Percentiles rank a stretch among this genome's conserved stretches.
These are phyloP conservation scores for Ochotona princeps DNA, from an alignment of 2,113 vertebrate genomes.

Conservation along the genomic window DNA sequence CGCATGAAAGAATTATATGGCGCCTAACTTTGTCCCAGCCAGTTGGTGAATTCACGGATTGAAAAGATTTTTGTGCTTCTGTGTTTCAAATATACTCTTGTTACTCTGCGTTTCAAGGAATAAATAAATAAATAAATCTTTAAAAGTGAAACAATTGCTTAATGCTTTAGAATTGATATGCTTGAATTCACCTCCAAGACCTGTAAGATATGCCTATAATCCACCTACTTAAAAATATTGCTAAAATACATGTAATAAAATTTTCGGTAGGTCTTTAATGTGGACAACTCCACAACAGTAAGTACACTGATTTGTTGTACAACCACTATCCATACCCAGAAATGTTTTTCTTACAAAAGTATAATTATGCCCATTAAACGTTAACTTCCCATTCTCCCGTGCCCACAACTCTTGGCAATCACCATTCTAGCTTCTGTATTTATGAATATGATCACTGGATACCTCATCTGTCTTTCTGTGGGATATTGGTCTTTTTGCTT, in stretches of 20 bases:
- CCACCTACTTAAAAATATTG: neutral
- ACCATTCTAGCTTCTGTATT: neutral
- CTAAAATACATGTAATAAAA: neutral
- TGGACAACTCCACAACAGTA: neutral
- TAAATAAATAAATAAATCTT: no score
- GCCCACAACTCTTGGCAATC: neutral
- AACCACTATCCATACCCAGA: neutral
- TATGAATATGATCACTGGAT: neutral
- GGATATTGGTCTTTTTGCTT: neutral
- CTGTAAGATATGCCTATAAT: neutral
- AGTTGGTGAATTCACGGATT: no score
- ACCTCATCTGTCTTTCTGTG: neutral
- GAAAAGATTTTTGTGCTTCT: no score
- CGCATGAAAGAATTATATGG: no score
- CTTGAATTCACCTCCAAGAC: neutral
- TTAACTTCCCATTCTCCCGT: neutral
- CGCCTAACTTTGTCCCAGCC: no score
- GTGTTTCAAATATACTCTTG: no score
- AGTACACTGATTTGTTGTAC: neutral
- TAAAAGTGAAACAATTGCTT: neutral
- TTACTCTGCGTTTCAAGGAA: no score
- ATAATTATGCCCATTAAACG: neutral
- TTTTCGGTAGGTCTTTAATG: slow-evolving; percentile 7
- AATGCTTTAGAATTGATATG: neutral
- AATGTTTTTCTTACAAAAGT: neutral